Percentiles rank a stretch among this genome's conserved stretches.
Conservation (phyloP, 2,888 invertebrate species). For the Microctonus aethiopoides region DNA sequence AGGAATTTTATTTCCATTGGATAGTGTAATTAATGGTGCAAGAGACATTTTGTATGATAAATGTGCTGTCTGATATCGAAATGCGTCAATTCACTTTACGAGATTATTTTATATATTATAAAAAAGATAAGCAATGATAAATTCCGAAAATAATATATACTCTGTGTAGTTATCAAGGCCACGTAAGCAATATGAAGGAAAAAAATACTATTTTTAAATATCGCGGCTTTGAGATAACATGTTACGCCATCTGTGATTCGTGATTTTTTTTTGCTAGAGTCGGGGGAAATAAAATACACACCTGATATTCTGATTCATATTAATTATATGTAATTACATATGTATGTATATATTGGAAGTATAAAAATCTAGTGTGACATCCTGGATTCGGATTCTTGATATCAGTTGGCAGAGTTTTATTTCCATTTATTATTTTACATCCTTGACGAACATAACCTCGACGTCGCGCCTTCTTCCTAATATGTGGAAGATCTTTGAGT, state of each 20-base stretch:
- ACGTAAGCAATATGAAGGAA: neutral
- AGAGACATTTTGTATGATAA: constrained; percentile 4
- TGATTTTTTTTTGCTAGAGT: too few relatives aligned
- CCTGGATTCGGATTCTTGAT: too few relatives aligned
- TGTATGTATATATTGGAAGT: too few relatives aligned
- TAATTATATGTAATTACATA: too few relatives aligned
- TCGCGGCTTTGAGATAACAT: neutral
- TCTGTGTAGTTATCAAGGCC: neutral
- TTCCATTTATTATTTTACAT: neutral
- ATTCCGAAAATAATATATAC: neutral
- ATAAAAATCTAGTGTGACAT: too few relatives aligned
- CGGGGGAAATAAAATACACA: too few relatives aligned
- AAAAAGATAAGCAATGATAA: neutral
- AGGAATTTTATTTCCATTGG: constrained; percentile 28
- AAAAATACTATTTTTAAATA: neutral
- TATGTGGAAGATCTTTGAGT: neutral
- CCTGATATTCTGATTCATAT: too few relatives aligned
- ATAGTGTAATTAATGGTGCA: constrained; percentile 12
- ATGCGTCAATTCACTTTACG: neutral
- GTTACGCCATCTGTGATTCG: neutral
- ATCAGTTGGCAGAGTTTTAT: too few relatives aligned
- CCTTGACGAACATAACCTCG: neutral
- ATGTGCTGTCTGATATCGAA: neutral
- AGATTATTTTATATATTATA: neutral
- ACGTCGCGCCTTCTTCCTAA: neutral